Percentiles rank a stretch among this genome's conserved stretches.
These are phyloP conservation scores for Thrips palmi DNA, from an alignment of 1,140 invertebrate species.

Conservation along the genomic window DNA sequence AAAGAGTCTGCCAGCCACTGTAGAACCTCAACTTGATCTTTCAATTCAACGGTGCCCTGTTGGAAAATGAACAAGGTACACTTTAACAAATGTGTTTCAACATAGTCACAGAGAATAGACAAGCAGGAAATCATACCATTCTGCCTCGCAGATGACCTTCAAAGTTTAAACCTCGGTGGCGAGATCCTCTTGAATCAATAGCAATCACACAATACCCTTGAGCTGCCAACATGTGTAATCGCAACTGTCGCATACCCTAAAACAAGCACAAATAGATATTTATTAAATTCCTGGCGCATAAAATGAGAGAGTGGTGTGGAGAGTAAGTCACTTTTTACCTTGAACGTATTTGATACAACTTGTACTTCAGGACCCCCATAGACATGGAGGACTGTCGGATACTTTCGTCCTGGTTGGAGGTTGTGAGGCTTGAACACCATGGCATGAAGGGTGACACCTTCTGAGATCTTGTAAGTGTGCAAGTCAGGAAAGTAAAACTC, in stretches of 20 bases:
- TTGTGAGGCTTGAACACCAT: constrained; percentile 83
- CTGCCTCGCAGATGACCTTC: constrained; percentile 73
- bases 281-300: constrained; percentile 5
- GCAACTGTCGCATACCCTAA: constrained; percentile 70
- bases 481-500: constrained; percentile 49
- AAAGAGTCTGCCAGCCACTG: constrained; percentile 66
- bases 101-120: background rate
- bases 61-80: constrained; percentile 12
- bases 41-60: constrained; percentile 80
- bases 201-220: constrained; percentile 91
- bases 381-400: constrained; percentile 89
- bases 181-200: constrained; percentile 87
- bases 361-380: constrained; percentile 97
- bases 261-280: constrained; percentile 11
- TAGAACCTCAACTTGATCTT: constrained; percentile 91
- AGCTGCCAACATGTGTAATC: constrained; percentile 89
- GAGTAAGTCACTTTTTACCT: constrained; percentile 31
- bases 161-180: constrained; percentile 78
- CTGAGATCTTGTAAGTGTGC: constrained; percentile 47
- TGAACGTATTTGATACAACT: constrained; percentile 89
- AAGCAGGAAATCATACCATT: constrained; percentile 36
- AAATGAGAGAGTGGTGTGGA: constrained; percentile 3
- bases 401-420: constrained; percentile 53
- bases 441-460: constrained; percentile 63
- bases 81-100: no score